These are phyloP conservation scores for Mythimna vitellina DNA, from an alignment of 2,888 invertebrate genomes.

Conservation along the genomic window DNA sequence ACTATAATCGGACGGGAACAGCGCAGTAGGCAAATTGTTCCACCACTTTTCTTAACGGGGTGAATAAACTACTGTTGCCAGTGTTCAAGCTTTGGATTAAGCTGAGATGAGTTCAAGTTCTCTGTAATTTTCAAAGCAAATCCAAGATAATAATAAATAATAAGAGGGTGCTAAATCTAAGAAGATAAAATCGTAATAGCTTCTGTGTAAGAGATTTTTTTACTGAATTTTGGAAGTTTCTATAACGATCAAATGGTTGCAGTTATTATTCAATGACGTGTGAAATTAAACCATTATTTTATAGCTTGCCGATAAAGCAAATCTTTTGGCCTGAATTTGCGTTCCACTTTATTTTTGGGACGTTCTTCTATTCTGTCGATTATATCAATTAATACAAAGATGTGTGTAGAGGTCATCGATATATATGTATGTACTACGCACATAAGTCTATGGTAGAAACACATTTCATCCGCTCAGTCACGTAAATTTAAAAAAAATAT, in stretches of 20 bases:
- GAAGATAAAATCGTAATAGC: neutral
- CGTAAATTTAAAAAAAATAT: too few species aligned
- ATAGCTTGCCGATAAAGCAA: neutral
- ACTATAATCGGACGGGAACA: too few species aligned
- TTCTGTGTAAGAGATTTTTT: constrained; percentile 3
- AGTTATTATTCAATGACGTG: constrained; percentile 48
- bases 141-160: too few species aligned
- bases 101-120: neutral
- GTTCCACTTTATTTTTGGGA: neutral
- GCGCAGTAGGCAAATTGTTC: neutral
- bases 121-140: too few species aligned
- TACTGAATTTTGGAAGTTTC: neutral
- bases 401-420: too few species aligned
- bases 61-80: neutral
- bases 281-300: constrained; percentile 47
- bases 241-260: constrained; percentile 8
- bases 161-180: neutral
- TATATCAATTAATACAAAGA: too few species aligned
- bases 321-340: neutral
- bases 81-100: neutral
- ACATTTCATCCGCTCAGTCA: too few species aligned
- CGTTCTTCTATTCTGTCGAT: too few species aligned
- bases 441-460: too few species aligned
- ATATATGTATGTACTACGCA: too few species aligned
- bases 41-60: neutral